These are phyloP conservation scores for Echiichthys vipera DNA, from an alignment of 2,797 vertebrate genomes.

Conservation along the genomic window DNA sequence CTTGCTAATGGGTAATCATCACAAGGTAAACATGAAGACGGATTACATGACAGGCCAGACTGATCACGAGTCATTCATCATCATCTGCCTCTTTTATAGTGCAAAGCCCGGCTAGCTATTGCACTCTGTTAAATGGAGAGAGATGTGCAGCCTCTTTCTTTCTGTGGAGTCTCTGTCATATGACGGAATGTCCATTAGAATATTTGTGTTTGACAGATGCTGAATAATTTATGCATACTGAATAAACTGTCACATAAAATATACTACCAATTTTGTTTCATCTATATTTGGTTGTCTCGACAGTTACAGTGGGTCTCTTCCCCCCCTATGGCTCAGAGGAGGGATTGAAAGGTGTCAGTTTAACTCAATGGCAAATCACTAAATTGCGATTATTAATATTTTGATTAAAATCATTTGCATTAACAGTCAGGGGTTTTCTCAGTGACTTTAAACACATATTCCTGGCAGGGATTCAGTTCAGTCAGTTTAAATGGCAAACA, in stretches of 20 bases:
- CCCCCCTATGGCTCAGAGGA: conserved; percentile 16
- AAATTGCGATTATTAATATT: background rate
- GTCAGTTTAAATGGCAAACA: background rate
- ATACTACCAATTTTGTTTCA: too few relatives aligned
- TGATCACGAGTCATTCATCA: conserved; percentile 56
- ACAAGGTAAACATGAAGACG: conserved; percentile 63
- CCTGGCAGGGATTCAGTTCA: background rate
- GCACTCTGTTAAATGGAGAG: conserved; percentile 15
- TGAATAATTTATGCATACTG: conserved; percentile 61
- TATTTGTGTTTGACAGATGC: conserved; percentile 48
- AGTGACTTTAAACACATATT: background rate
- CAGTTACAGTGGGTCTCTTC: conserved; percentile 24
- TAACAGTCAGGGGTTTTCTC: background rate
- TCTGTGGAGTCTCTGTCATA: conserved; percentile 33
- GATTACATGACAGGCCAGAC: conserved; percentile 57
- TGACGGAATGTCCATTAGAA: conserved; percentile 48
- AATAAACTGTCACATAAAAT: conserved; percentile 60
- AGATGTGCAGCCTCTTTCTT: conserved; percentile 8
- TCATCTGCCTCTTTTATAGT: conserved; percentile 25
- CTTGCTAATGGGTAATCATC: conserved; percentile 68
- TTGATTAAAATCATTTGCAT: background rate
- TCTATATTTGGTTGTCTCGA: conserved; percentile 37
- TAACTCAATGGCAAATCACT: conserved; percentile 13
- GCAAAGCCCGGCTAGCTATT: background rate
- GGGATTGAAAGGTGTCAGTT: background rate